These are phyloP conservation scores for Philonicus albiceps DNA, from an alignment of 2,888 invertebrate genomes.

Conservation along the genomic window DNA sequence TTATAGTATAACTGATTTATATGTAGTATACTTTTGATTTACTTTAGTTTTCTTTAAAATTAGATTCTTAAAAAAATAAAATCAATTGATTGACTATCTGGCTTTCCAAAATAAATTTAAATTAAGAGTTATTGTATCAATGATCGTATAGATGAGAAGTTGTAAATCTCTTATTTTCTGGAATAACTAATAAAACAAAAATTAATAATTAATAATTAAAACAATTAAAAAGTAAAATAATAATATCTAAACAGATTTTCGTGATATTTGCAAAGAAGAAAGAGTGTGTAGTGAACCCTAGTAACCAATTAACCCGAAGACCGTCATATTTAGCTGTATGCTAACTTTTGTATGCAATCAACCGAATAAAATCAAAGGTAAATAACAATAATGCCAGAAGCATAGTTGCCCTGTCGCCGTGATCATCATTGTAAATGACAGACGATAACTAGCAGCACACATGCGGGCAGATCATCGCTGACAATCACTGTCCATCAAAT, in stretches of 20 bases:
- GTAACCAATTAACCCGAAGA: conserved; percentile 28
- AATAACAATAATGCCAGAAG: neutral
- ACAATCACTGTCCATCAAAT: conserved; percentile 18
- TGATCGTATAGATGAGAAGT: no score
- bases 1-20: neutral
- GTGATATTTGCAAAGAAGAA: neutral
- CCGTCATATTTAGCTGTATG: neutral
- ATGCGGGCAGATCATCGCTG: neutral
- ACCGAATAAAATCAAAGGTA: neutral
- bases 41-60: no score
- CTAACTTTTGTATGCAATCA: neutral
- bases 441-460: neutral
- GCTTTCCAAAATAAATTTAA: no score
- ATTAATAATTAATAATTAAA: no score
- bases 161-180: no score
- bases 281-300: neutral
- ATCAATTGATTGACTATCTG: no score
- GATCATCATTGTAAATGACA: neutral
- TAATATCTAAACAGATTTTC: neutral
- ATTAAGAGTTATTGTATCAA: neutral
- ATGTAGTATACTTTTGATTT: neutral
- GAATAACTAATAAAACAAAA: neutral
- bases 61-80: no score
- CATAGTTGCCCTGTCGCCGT: neutral
- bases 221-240: neutral